Base-by-base conservation (phyloP, 2,888 invertebrate species). In the Andricus quercusramuli region DNA sequence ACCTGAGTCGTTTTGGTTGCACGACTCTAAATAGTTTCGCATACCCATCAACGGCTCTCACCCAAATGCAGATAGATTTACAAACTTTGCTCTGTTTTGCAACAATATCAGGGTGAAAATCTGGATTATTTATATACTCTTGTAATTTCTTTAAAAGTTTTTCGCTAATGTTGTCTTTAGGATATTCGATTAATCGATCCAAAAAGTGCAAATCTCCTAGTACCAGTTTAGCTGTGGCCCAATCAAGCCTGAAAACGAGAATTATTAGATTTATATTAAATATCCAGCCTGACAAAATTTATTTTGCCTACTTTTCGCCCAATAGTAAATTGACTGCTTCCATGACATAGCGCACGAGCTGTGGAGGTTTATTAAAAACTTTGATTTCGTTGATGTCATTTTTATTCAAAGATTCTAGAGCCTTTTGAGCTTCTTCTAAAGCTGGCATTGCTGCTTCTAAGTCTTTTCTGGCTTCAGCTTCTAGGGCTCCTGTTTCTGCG, bases 51-150 rank as follows among this genome's bases (percentile, higher is more conserved):
- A 98, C 96, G 0, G 98, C 98, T 90, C 96, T 95, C 11, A 98
- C 98, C 98, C 98, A 98, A 92, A 98, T 95, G 86, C 98, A 98
- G 93, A 98, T 96, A 13, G 98, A 98, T 86, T 96, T 96, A 89
- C 98, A 98, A 0, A 98, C 98, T 95, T 97, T 95, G 5, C 96
- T 97, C 9, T 96, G 97, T 91, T 96, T 97, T 44, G 96, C 97
- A 1, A 98, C 97, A 86, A 95, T 94, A 78, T 96, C 97, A 0
- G 98, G 98, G 17, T 95, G 94, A 90, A 98, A 98, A 88, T 98
- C 97, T 78, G 97, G 97, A 92, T 98, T 96, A 0, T 96, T 96
- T 1, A 98, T 95, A 90, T 98, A 98, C 1, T 94, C 94, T 92
- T 97, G 97, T 13, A 98, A 93, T 91, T 97, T 97, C 87, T 96